Evolutionary conservation across 2,113 vertebrate genomes (phyloP), one percentile per base, ranked within the genome.

Genomic region (Pitta sordida): DNA sequence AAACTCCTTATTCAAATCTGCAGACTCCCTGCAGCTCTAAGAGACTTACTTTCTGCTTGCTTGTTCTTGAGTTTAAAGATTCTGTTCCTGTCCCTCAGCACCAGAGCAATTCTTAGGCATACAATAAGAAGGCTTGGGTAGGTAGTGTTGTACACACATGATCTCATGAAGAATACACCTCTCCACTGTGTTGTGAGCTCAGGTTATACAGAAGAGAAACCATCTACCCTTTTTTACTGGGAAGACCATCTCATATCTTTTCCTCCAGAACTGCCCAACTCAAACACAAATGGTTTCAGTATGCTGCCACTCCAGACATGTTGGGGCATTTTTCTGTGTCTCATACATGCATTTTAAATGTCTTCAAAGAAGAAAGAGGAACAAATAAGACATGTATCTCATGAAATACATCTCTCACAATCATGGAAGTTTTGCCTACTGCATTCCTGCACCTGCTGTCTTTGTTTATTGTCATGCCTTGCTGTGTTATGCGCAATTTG

Each of bases 401-500:
- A 83, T 29, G 36, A 91, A 95, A 83, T 69, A 10, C 12, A 75
- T 21, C 36, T 34, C 58, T 76, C 78, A 23, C 24, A 77, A 30
- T 52, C 7, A 4, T 14, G 4, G 51, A 70, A 75, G 29, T 48
- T 91, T 69, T 84, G 39, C 53, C 13, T 90, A 75, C 80, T 81
- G 36, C 39, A 37, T 85, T 84, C 11, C 26, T 18, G 27, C 30
- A 83, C 63, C 59, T 60, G 76, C 76, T 94, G 16, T 59, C 56
- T 86, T 81, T 83, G 55, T 86, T 95, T 90, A 94, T 63, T 81
- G 48, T 48, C 48, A 86, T 59, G n/a, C 13, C n/a, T 93, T 63
- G 34, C 76, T 90, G 43, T 44, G 49, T 87, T 86, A 92, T 32
- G 36, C 64, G 71, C 49, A 96, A 81, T 96, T 92, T 92, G 62